Percentiles rank a stretch among this genome's conserved stretches.
Conservation (phyloP, 2,113 vertebrate genomes). For the Lepus timidus region DNA sequence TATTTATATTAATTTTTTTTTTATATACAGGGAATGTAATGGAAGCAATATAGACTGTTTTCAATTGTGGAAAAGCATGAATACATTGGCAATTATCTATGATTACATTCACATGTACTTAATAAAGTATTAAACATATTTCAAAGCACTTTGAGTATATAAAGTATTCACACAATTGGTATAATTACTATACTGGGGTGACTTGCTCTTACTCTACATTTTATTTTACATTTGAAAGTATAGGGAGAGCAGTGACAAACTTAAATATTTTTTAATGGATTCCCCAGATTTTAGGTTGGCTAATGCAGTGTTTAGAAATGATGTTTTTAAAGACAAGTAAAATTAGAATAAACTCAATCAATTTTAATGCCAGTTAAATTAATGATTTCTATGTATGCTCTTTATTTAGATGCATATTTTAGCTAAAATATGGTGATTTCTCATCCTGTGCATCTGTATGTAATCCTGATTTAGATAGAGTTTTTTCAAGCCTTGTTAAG, state of each 20-base stretch:
- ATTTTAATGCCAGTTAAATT: constrained; percentile 13
- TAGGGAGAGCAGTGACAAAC: neutral
- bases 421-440: neutral
- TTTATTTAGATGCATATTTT: constrained; percentile 5
- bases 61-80: neutral
- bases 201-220: neutral
- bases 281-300: neutral
- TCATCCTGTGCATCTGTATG: neutral
- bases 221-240: neutral
- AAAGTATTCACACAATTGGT: neutral
- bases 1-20: too few relatives aligned
- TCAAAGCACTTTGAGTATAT: neutral
- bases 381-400: neutral
- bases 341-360: neutral
- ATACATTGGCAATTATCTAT: neutral
- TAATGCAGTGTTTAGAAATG: neutral
- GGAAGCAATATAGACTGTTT: neutral
- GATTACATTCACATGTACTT: neutral
- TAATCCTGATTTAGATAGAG: neutral
- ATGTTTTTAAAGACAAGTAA: neutral
- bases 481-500: neutral
- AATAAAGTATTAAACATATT: neutral
- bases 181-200: neutral
- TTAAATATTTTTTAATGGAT: neutral
- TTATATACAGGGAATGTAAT: neutral